A percentile compares a stretch with the other conserved stretches of the same genome.
Evolutionary conservation across 2,888 invertebrate species (phyloP).

Genomic region (Drosophila cracens): DNA sequence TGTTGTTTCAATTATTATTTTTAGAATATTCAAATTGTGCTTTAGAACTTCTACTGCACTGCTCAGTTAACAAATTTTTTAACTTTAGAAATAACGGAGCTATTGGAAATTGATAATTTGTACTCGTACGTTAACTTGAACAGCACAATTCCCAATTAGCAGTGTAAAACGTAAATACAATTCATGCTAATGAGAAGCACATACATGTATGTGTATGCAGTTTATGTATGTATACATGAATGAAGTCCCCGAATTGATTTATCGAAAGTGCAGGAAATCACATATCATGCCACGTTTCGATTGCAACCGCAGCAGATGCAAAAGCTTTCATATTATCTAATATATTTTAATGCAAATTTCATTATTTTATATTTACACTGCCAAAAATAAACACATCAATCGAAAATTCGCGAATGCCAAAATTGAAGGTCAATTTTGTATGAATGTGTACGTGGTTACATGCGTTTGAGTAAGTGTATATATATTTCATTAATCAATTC

Average conservation of each 20-base stretch:
- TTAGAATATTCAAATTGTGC: background rate
- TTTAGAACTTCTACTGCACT: background rate
- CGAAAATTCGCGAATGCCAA: slow-evolving; percentile 11
- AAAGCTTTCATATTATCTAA: slow-evolving; percentile 47
- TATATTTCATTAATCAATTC: background rate
- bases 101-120: background rate
- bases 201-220: background rate
- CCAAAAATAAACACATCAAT: slow-evolving; percentile 29
- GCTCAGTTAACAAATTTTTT: background rate
- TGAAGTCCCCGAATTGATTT: slow-evolving; percentile 32
- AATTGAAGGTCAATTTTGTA: slow-evolving; percentile 24
- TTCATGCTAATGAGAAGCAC: slow-evolving; percentile 7
- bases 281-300: background rate
- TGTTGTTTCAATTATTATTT: background rate
- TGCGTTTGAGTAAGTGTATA: background rate
- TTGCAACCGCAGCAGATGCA: slow-evolving; percentile 35
- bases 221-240: slow-evolving; percentile 8
- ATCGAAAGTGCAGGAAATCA: slow-evolving; percentile 27
- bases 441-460: background rate
- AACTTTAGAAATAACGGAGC: background rate
- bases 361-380: slow-evolving; percentile 56
- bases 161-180: background rate
- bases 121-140: background rate
- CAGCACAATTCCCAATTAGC: background rate
- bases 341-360: slow-evolving; percentile 54